Conservation (phyloP, 2,797 vertebrate species). For the Yasuhikotakia modesta region DNA sequence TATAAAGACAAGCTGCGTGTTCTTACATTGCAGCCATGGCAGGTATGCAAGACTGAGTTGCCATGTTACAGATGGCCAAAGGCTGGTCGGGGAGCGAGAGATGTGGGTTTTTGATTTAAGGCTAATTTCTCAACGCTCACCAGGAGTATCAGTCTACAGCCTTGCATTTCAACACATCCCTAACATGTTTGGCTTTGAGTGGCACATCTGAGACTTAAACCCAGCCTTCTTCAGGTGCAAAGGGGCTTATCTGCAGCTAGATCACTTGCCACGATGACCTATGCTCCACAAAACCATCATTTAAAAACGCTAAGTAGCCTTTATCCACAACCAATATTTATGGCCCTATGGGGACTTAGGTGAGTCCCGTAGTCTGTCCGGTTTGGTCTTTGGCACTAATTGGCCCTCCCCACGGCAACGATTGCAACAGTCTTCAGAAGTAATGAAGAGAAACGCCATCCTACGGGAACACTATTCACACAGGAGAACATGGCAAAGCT, state of each 20-base stretch:
- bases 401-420: conserved; percentile 52
- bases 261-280: conserved; percentile 43
- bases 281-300: conserved; percentile 45
- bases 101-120: conserved; percentile 63
- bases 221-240: conserved; percentile 24
- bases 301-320: background rate
- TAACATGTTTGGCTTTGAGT: conserved; percentile 56
- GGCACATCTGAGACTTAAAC: conserved; percentile 45
- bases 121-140: conserved; percentile 55
- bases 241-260: conserved; percentile 46
- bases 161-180: conserved; percentile 56
- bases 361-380: background rate
- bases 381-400: conserved; percentile 40
- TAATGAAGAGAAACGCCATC: conserved; percentile 65
- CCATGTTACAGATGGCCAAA: conserved; percentile 52
- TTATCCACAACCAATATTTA: conserved; percentile 21
- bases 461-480: conserved; percentile 61
- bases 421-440: conserved; percentile 62
- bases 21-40: conserved; percentile 43
- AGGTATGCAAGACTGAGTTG: conserved; percentile 39
- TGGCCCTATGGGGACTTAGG: background rate
- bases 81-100: conserved; percentile 31
- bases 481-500: conserved; percentile 31
- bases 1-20: conserved; percentile 44
- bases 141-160: conserved; percentile 52